phyloP scores from a whole-genome alignment of 2,113 vertebrate species.

The Gallinago paraguaiae region DNA sequence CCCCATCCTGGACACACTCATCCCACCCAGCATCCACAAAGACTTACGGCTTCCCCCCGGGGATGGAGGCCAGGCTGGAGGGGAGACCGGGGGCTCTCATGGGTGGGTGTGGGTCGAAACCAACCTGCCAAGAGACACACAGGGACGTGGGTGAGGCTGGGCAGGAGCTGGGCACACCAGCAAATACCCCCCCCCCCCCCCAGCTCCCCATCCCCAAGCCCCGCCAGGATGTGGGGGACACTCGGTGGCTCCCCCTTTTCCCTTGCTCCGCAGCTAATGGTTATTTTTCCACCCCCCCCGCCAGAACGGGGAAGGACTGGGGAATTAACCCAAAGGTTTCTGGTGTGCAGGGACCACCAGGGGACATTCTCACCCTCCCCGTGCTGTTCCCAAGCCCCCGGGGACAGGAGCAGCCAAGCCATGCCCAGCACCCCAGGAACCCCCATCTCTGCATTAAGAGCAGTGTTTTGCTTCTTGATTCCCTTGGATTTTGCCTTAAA shows the following conservation, averaged over 20 bases:
- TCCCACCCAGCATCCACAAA: fast-evolving
- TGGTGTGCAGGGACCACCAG: fast-evolving
- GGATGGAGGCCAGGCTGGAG: slow-evolving; percentile 89
- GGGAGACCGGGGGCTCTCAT: slow-evolving; percentile 91
- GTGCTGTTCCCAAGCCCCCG: fast-evolving
- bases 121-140: slow-evolving; percentile 74
- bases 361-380: fast-evolving
- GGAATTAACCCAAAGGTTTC: background rate
- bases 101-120: slow-evolving; percentile 90
- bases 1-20: fast-evolving
- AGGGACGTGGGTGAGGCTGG: background rate
- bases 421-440: fast-evolving
- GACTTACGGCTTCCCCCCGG: slow-evolving; percentile 94
- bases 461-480: fast-evolving
- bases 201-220: fast-evolving
- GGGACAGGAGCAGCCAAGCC: fast-evolving
- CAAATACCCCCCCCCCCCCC: background rate
- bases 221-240: fast-evolving
- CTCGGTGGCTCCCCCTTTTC: fast-evolving
- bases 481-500: background rate
- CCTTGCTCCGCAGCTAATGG: fast-evolving
- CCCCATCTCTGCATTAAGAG: fast-evolving
- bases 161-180: fast-evolving
- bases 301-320: no score
- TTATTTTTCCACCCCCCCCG: no score